These are phyloP conservation scores for Brachionus rotundiformis DNA, from an alignment of 1,140 invertebrate genomes.

Conservation along the genomic window DNA sequence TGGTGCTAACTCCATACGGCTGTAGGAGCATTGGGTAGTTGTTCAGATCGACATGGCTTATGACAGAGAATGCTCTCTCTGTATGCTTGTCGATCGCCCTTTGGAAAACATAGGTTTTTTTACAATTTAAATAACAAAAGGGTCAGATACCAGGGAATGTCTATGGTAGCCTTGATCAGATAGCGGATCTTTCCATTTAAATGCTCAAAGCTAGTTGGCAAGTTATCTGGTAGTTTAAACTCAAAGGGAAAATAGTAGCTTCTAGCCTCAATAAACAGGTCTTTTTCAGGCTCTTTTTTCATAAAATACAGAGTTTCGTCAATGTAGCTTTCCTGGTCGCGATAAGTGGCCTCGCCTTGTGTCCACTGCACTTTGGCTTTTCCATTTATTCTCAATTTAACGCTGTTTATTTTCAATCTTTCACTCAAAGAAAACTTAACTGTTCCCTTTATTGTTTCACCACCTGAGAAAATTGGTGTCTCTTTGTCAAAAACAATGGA, in stretches of 20 bases:
- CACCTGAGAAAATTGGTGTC: neutral
- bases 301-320: conserved; percentile 4
- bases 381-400: neutral
- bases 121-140: neutral
- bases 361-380: conserved; percentile 35
- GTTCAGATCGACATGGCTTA: conserved; percentile 60
- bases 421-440: neutral
- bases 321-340: conserved; percentile 25
- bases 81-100: conserved; percentile 56
- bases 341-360: conserved; percentile 8
- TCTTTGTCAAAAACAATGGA: conserved; percentile 14
- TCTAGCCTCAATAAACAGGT: conserved; percentile 55
- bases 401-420: conserved; percentile 17
- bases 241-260: conserved; percentile 64
- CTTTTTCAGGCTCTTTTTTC: neutral
- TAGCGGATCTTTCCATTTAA: conserved; percentile 65
- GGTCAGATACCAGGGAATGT: conserved; percentile 58
- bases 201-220: conserved; percentile 66
- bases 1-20: neutral
- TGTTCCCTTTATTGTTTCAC: neutral
- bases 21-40: conserved; percentile 50
- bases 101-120: neutral
- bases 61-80: conserved; percentile 59
- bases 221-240: conserved; percentile 63
- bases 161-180: conserved; percentile 63